Evolutionary conservation across 2,113 vertebrate genomes (phyloP).

Genomic region (Nesospiza acunhae): DNA sequence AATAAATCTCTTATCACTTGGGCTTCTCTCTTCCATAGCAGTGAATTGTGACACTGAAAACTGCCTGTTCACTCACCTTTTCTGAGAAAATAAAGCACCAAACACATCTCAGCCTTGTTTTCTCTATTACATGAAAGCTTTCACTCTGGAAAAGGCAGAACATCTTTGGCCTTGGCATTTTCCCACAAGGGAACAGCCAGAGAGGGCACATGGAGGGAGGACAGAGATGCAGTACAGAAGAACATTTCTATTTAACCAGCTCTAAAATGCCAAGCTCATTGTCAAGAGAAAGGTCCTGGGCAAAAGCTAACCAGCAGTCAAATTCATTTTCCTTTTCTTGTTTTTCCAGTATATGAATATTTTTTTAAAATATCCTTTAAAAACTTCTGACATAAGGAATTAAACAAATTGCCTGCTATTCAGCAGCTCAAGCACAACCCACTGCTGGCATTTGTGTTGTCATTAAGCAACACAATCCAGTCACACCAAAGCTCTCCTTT

Average conservation of each 20-base stretch:
- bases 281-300: background rate
- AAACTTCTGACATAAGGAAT: background rate
- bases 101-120: background rate
- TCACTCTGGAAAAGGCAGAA: background rate
- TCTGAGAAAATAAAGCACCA: background rate
- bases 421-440: background rate
- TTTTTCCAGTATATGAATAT: background rate
- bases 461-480: background rate
- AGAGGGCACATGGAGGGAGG: rapidly evolving
- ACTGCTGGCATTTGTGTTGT: background rate
- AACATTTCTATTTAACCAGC: background rate
- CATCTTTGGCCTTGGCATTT: background rate
- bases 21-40: background rate
- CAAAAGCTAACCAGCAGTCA: background rate
- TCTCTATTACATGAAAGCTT: background rate
- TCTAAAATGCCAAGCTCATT: background rate
- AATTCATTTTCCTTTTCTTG: background rate
- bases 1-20: background rate
- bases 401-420: background rate
- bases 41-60: background rate
- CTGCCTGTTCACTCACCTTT: background rate
- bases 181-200: background rate
- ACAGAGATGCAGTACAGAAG: background rate
- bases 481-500: background rate
- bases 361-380: background rate